Evolutionary conservation across 2,797 vertebrate genomes (phyloP), one percentile per base, ranked within the genome.

Genomic region (Pogoniulus pusillus): DNA sequence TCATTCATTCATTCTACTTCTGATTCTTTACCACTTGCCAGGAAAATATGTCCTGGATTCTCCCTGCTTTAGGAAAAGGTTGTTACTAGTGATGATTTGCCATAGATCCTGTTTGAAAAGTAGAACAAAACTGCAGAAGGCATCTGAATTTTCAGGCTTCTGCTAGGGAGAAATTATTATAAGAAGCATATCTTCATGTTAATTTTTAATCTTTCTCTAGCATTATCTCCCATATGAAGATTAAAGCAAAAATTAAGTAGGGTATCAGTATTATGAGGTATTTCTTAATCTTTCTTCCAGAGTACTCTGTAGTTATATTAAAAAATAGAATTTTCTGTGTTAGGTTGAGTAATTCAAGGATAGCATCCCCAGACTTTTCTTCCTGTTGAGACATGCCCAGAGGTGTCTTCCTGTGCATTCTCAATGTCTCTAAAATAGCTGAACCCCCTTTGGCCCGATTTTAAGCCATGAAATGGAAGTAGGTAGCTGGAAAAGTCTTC

Each of bases 131-230:
- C 55, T 93, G 66, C 2, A 1, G 68, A 82, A 90, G 39, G n/a
- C 79, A 65, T 76, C 49, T 74, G 53, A 84, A 94, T 49, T 82
- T 86, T 75, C 29, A 30, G 43, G 49, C 80, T 88, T 94, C 87
- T 89, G 53, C 73, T 91, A 64, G 68, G 54, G 74, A 59, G 53
- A 82, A 84, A 83, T 63, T 70, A 82, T 76, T 90, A 58, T 35
- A 86, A 69, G 59, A 88, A 79, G 53, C 37, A 5, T 77, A 71
- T 90, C 64, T 91, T 79, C 43, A 6, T 81, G 79, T 84, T 91
- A 54, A 77, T 82, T 90, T 95, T 86, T 88, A 78, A 92, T 81
- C 27, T 87, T 92, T 83, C 89, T 72, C 70, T 93, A 83, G 73
- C 69, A n/a, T 65, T 89, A 72, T 87, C 80, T 92, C 84, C 74